Percentiles rank a stretch among this genome's conserved stretches.
Evolutionary conservation across 2,888 invertebrate genomes (phyloP).

Genomic region (Rhorus exstirpatorius): DNA sequence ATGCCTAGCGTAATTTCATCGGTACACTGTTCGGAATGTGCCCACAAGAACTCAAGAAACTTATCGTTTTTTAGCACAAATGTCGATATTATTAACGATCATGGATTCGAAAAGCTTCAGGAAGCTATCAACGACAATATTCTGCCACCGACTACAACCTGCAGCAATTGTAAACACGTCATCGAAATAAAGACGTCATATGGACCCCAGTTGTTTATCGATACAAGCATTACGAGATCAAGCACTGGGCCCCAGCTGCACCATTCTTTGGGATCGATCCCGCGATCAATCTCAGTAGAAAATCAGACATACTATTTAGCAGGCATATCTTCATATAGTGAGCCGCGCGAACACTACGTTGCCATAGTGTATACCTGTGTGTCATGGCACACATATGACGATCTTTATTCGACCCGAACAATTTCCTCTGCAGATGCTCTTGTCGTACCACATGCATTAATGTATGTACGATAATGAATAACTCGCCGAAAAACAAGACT

Average conservation of each 20-base stretch:
- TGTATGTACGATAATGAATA: conserved; percentile 4
- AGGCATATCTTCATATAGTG: conserved; percentile 8
- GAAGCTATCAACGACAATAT: conserved; percentile 15
- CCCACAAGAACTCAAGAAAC: not conserved
- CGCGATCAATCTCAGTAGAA: not conserved
- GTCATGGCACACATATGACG: conserved; percentile 21
- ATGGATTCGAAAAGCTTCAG: conserved; percentile 17
- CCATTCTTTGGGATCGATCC: conserved; percentile 5
- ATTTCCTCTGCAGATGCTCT: not conserved
- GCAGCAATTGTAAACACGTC: not conserved
- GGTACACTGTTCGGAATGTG: conserved; percentile 6
- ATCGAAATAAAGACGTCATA: not conserved
- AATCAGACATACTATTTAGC: not conserved
- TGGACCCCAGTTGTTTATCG: conserved; percentile 3
- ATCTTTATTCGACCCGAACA: not conserved
- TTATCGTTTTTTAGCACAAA: conserved; percentile 17
- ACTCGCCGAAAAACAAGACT: too few relatives aligned
- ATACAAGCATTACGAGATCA: conserved; percentile 18
- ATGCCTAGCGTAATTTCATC: conserved; percentile 3
- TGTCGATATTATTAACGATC: conserved; percentile 13
- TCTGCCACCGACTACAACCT: not conserved
- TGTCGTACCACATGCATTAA: conserved; percentile 1
- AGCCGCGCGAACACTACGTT: conserved; percentile 6
- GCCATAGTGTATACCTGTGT: conserved; percentile 11
- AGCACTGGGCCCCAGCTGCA: not conserved